Conservation (phyloP, 2,888 invertebrate species). For the Cheiracanthium punctorium region DNA sequence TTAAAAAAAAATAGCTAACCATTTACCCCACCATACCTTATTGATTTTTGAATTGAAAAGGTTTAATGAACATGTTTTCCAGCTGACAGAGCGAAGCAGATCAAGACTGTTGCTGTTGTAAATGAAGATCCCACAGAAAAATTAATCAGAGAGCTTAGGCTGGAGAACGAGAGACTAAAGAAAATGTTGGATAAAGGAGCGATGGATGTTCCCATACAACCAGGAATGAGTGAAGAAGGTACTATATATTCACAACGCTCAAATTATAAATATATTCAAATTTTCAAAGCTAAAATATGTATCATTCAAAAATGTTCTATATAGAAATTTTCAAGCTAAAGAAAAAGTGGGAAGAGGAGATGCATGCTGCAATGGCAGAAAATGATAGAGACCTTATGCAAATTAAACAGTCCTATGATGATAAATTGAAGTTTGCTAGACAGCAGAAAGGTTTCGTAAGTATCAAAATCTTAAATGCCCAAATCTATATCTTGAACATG, state of each 20-base stretch:
- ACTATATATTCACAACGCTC: not conserved
- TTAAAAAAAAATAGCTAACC: too few species aligned
- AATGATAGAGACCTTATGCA: slow-evolving; percentile 79
- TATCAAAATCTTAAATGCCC: not conserved
- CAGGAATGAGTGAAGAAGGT: slow-evolving; percentile 70
- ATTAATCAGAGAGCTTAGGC: slow-evolving; percentile 79
- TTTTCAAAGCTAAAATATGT: too few species aligned
- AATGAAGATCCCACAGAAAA: slow-evolving; percentile 80
- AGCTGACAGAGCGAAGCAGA: slow-evolving; percentile 80
- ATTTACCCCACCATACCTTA: too few species aligned
- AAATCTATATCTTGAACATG: too few species aligned
- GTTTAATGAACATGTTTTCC: not conserved
- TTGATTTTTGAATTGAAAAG: too few species aligned
- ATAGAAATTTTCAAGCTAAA: slow-evolving; percentile 70
- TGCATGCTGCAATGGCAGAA: slow-evolving; percentile 76
- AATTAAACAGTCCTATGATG: slow-evolving; percentile 78
- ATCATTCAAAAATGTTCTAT: not conserved
- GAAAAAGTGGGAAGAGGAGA: slow-evolving; percentile 76
- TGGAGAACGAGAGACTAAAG: slow-evolving; percentile 79
- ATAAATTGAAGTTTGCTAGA: slow-evolving; percentile 74
- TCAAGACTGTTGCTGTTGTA: slow-evolving; percentile 79
- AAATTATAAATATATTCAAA: too few species aligned
- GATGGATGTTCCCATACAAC: slow-evolving; percentile 72
- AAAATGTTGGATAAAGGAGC: slow-evolving; percentile 76
- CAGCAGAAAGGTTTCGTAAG: slow-evolving; percentile 74